A percentile compares a stretch with the other conserved stretches of the same genome.
phyloP scores from a whole-genome alignment of 2,888 invertebrate genomes.

The Orchesellides sinensis region DNA sequence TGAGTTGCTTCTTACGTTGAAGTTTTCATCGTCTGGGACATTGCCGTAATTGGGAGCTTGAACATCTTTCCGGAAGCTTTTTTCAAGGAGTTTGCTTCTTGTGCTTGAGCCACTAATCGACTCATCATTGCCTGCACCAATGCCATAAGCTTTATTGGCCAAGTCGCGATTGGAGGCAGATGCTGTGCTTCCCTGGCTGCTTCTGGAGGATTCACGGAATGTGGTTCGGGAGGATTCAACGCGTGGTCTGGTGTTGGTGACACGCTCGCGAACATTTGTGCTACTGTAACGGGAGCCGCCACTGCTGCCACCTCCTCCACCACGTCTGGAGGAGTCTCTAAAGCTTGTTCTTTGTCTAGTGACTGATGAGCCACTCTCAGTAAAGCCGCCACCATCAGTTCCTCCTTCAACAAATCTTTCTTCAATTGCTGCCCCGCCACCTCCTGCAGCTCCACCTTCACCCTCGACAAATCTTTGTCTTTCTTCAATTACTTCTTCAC shows the following conservation, averaged over 20 bases:
- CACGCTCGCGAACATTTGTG: conserved; percentile 24
- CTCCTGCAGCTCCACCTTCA: background rate
- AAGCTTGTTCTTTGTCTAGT: background rate
- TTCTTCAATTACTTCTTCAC: conserved; percentile 48
- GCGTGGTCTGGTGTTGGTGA: conserved; percentile 8
- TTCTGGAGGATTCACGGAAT: conserved; percentile 1
- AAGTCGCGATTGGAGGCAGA: conserved; percentile 16
- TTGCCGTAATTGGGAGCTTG: conserved; percentile 20
- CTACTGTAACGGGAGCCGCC: conserved; percentile 30
- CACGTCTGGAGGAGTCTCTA: background rate
- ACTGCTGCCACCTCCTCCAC: conserved; percentile 4
- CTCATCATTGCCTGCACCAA: conserved; percentile 35
- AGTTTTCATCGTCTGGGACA: conserved; percentile 32
- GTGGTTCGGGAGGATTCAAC: background rate
- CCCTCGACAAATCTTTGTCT: conserved; percentile 13
- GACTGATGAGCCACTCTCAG: conserved; percentile 14
- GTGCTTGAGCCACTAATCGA: conserved; percentile 6
- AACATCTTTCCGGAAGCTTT: conserved; percentile 40
- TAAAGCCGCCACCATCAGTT: conserved; percentile 11
- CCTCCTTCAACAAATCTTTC: conserved; percentile 12
- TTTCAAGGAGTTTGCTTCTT: conserved; percentile 26
- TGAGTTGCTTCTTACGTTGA: conserved; percentile 24
- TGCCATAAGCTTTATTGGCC: conserved; percentile 40
- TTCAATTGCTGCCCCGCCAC: conserved; percentile 13
- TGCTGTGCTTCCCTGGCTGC: background rate